Base-by-base conservation (phyloP, 1,140 invertebrate species). In the Fragariocoptes setiger region DNA sequence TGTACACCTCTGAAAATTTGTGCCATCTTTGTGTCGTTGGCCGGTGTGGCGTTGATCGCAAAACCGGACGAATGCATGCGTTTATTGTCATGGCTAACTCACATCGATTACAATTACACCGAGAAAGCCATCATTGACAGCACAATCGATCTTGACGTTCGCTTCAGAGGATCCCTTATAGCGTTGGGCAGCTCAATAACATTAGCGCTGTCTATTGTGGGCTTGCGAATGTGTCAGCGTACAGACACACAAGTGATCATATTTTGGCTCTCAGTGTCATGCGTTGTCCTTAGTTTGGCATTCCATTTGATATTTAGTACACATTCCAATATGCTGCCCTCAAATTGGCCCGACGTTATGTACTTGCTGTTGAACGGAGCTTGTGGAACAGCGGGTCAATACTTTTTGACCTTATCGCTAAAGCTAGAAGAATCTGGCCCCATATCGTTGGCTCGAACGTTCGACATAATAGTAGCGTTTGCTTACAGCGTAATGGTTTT, bases 381-480 rank as follows among this genome's bases (percentile, higher is more conserved):
- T 15, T 78, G 80, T 49, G 80, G 76, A 59, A 80, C 80, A 55
- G 65, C 72, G 19, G 77, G 76, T 2, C 78, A 83, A 57, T 78
- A 82, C 40, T 59, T 80, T 18, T 54, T 82, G 5, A 80, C 77
- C 3, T 62, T 79, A 49, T 74, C 79, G 4, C 57, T 82, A 39
- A 74, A 82, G 57, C 63, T 78, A 50, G 79, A 85, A 55, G 73
- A 80, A 55, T 78, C 77, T 3, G 76, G 77, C 13, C 76, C 77
- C 16, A 75, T 83, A 1, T 72, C 79, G 0, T 76, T 85, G 42
- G 76, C 76, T 13, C 63, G 78, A 19, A 77, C 76, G 35, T 72
- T 73, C 19, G 77, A 82, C 54, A 82, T 85, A 45, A 74, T 83
- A 0, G 79, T 82, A 57, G 77, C 77, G 12, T 83, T 85, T 52